Base-by-base conservation (phyloP, 2,888 invertebrate species). In the Agriopis marginaria region DNA sequence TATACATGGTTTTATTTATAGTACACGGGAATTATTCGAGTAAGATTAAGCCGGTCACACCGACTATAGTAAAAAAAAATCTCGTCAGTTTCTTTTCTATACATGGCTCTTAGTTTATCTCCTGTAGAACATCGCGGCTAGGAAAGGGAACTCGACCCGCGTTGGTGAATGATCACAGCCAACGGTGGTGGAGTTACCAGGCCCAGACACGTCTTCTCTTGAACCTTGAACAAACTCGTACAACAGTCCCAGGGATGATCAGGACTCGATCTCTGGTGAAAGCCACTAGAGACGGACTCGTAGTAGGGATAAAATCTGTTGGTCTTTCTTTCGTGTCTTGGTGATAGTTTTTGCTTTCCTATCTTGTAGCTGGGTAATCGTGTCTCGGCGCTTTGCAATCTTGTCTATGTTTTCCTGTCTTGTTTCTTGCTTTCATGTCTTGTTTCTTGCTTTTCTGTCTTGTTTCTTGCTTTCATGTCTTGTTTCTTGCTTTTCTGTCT, bases 141-240 rank as follows among this genome's bases (percentile, higher is more conserved):
- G 95, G 96, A 95, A 92, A 90, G 95, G 97, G 96, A 96, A 97
- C 96, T 96, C 96, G 94, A 95, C 96, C 95, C 95, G 96, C 96
- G 96, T 96, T 96, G 96, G 96, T 96, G 90, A 85, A 84, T 82
- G 77, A 87, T 81, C 83, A 91, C 89, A 93, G 96, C 97, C 97
- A 97, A 97, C 97, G 97, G 97, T 97, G 97, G 97, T 97, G 96
- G 96, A 97, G 97, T 97, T 97, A 97, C 97, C 97, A 97, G 92
- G 94, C 96, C 96, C 88, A 92, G 90, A 72, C 86, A 91, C 93
- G 89, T 85, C 67, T 51, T 61, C 42, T 53, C 67, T 51, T 61
- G 17, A 7, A n/a, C 49, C 42, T 51, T 56, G 42, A 14, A 32
- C 14, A 11, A 7, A 1, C 42, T 12, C 58, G 68, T 44, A 23